Evolutionary conservation across 53 echinoderm and acorn worm genomes (phyloP), one percentile per base, ranked within the genome.

Genomic region (Zoroaster sp.): DNA sequence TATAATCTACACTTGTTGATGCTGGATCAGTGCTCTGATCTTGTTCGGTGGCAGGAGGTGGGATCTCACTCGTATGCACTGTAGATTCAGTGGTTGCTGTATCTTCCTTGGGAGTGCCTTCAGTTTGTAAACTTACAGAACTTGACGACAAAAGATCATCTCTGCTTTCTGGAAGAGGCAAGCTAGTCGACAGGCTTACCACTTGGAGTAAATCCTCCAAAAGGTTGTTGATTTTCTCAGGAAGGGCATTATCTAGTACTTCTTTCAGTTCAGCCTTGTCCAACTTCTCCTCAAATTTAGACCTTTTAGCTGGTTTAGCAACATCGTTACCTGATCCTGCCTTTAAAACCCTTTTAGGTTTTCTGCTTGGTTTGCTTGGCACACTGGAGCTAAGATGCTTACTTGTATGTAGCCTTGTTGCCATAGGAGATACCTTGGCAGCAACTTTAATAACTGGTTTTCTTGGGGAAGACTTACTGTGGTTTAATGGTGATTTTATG

Each of bases 331-430:
- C 51, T 23, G 20, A 28, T 32, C 31, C 68, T 15, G 6, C 44
- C 34, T 71, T 70, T n/a, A n/a, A 85, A 17, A 47, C 37, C 49
- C 38, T 85, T 46, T 47, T 69, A 15, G 85, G 47, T 23, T 71
- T 85, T n/a, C 71, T 66, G 23, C 49, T 71, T 2, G 35, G 47
- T 42, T 85, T 85, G 71, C 49, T 23, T 4, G 85, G 81, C 40
- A 72, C 67, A 35, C 72, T 66, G 42, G 65, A 45, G 59, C 74
- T 40, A 13, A 89, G 72, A 41, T 81, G 55, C 28, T 89, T 89
- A 42, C 90, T 82, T 33, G 82, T 73, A 28, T 82, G 90, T 33
- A 81, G 65, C 76, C 90, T 78, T 17, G 90, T 89, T 54, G 90
- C 90, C 40, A 89, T 23, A 5, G 90, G 90, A 0, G 90, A 89